phyloP scores from a whole-genome alignment of 2,113 vertebrate genomes.

The Ia io region DNA sequence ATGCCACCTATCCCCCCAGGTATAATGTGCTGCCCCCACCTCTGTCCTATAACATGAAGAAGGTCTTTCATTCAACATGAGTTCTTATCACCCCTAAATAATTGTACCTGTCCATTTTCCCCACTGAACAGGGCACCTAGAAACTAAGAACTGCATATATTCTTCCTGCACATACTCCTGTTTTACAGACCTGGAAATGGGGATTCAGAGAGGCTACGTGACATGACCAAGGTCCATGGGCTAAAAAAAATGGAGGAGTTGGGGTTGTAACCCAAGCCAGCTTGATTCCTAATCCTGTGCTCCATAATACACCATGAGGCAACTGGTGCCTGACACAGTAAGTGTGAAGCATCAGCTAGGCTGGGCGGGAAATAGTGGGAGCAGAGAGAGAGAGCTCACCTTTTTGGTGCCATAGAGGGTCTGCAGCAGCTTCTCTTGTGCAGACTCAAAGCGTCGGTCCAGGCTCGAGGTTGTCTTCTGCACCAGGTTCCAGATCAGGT shows the following conservation, averaged over 20 bases:
- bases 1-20: background rate
- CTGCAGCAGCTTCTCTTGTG: slow-evolving; percentile 95
- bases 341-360: background rate
- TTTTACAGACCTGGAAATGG: background rate
- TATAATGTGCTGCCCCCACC: background rate
- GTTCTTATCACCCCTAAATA: background rate
- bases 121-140: background rate
- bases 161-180: background rate
- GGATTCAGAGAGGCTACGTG: background rate
- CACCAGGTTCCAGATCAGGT: slow-evolving; percentile 98
- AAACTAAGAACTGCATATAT: background rate
- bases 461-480: slow-evolving; percentile 94
- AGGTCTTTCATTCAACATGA: background rate
- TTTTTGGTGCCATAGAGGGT: slow-evolving; percentile 96
- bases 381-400: slow-evolving; percentile 80
- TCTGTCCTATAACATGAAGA: background rate
- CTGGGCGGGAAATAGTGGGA: background rate
- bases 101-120: background rate
- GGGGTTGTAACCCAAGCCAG: background rate
- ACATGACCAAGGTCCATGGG: background rate
- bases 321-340: background rate
- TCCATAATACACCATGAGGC: background rate
- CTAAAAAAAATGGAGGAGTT: background rate
- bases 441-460: slow-evolving; percentile 95
- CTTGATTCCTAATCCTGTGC: background rate